Base-by-base conservation (phyloP, 2,797 vertebrate species). In the Helostoma temminkii region DNA sequence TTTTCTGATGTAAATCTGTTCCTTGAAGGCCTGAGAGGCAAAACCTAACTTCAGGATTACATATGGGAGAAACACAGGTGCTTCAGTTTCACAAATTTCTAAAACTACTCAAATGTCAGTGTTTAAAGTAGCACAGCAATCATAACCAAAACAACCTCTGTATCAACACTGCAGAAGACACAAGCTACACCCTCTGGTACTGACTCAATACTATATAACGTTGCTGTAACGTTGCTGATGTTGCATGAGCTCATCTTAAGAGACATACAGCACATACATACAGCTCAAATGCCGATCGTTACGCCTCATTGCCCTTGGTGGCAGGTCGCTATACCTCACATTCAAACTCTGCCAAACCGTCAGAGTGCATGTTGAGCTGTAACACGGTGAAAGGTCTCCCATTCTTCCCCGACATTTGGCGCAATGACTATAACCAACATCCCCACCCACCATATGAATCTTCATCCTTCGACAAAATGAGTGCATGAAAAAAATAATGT, bases 281-380 rank as follows among this genome's bases (percentile, higher is more conserved):
- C 57, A 64, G 55, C 60, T 74, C 42, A 68, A 63, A 84, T 64
- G 71, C 62, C 22, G 42, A 71, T 16, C 67, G 70, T 47, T 43
- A 80, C 49, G 68, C 65, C 63, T 74, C 25, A 6, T n/a, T 70
- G 76, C 59, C 43, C 53, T 55, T 4, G 12, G 54, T 11, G 67
- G 47, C 66, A 73, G 70, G 47, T 46, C 47, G 64, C 46, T 42
- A 6, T 55, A 64, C 28, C 55, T 76, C 60, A 71, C 43, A 65
- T 61, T 69, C 48, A 69, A 74, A 74, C 66, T 63, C 43, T 75
- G 66, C 79, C 54, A 39, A 70, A 75, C 46, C 71, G 66, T 58
- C 60, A 76, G 11, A 42, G 56, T 3, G 28, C 42, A 59, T 9
- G 39, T 67, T 65, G 63, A 73, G 65, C 62, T 73, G 65, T 41